These are phyloP conservation scores for Apteryx mantelli DNA, from an alignment of 2,113 vertebrate species.

Conservation along the genomic window DNA sequence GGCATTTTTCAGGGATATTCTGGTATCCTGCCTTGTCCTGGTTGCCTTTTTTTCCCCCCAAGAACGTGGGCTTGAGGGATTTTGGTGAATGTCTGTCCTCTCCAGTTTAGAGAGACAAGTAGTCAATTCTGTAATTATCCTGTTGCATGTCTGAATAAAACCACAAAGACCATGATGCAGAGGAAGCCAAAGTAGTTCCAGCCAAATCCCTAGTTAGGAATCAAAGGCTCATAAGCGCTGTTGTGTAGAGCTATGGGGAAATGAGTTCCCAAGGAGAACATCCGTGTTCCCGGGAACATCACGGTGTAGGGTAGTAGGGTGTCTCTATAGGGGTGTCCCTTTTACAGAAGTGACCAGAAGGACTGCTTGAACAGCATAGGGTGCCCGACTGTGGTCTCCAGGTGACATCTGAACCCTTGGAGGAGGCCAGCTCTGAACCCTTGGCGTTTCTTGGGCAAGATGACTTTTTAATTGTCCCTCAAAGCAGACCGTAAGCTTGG, in stretches of 20 bases:
- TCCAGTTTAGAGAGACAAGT: background rate
- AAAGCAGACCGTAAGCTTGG: accelerated
- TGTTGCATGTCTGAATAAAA: background rate
- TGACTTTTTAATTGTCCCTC: background rate
- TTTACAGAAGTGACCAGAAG: background rate
- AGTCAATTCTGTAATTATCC: background rate
- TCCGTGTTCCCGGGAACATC: background rate
- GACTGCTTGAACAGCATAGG: background rate
- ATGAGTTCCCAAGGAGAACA: accelerated
- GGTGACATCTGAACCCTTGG: background rate
- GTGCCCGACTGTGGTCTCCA: background rate
- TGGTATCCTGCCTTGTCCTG: background rate
- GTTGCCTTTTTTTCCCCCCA: background rate
- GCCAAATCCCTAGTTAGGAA: background rate
- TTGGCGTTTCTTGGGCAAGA: background rate
- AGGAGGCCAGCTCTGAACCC: background rate
- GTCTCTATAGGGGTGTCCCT: background rate
- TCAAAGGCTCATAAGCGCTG: background rate
- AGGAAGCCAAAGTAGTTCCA: background rate
- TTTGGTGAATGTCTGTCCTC: background rate
- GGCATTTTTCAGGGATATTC: background rate
- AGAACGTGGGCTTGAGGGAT: background rate
- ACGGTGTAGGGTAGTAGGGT: background rate
- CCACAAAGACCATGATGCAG: background rate
- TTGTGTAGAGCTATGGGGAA: background rate